Evolutionary conservation across 2,113 vertebrate genomes (phyloP), one percentile per base, ranked within the genome.

Genomic region (Scalopus aquaticus): DNA sequence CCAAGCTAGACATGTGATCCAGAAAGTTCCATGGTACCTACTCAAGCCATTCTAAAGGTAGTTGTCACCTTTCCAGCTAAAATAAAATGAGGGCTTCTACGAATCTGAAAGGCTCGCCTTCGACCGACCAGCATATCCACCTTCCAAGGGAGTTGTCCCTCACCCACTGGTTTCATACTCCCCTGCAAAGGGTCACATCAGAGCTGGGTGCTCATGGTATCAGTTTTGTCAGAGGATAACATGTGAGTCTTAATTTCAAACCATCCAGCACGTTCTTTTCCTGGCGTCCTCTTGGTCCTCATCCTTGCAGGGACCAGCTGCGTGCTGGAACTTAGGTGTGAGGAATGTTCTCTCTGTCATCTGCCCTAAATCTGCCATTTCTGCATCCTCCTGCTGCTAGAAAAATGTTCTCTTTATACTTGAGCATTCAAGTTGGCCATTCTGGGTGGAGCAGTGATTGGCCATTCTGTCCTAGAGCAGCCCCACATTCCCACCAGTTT

Each of bases 131-230:
- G 74, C 28, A 26, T n/a, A 12, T 49, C 42, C 9, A 2, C 42
- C n/a, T 60, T 12, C 0, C 17, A 1, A 44, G 30, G 42, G 13
- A 49, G 19, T 1, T 37, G 2, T 26, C 60, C 42, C 8, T 72
- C 16, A 35, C 28, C 13, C 11, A 9, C 9, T 15, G 3, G 28
- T 32, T 9, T 65, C 44, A 15, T 2, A 1, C 32, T 28, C 22
- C 12, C 44, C 16, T 9, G 12, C 24, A 0, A 1, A n/a, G 46
- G 56, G 20, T 56, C 11, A 32, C 70, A 22, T 44, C 65, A 60
- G 46, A 12, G 15, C 39, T 19, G 1, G 1, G 0, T 10, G 87
- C 73, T 70, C 7, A 0, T 22, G 28, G 60, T 64, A 64, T 58
- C 79, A n/a, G 20, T 22, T 15, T 32, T 30, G 39, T 42, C 42